Evolutionary conservation across 2,888 invertebrate species (phyloP).

Genomic region (Parnassius smintheus): DNA sequence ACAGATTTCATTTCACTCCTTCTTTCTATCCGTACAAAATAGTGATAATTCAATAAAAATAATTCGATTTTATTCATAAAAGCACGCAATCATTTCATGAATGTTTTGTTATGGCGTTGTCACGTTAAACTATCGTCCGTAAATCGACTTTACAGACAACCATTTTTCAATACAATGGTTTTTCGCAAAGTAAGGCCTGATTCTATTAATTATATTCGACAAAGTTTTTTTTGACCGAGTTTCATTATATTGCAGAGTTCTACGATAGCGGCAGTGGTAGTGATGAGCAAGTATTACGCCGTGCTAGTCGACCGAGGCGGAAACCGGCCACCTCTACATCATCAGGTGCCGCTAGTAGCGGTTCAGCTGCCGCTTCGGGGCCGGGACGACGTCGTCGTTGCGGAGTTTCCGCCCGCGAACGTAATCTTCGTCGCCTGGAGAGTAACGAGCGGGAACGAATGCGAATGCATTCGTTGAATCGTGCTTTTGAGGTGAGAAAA

Average conservation of each 20-base stretch:
- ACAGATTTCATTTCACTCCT: too few species aligned
- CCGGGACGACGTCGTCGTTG: constrained; percentile 84
- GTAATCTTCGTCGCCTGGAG: constrained; percentile 92
- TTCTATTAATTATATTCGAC: too few species aligned
- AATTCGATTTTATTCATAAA: too few species aligned
- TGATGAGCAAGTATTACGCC: constrained; percentile 55
- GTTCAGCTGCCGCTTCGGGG: constrained; percentile 40
- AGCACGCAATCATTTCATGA: too few species aligned
- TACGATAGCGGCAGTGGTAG: constrained; percentile 70
- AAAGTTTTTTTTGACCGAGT: too few species aligned
- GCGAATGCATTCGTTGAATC: constrained; percentile 95
- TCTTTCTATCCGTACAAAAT: too few species aligned
- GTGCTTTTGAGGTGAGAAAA: constrained; percentile 88
- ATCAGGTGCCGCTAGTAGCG: constrained; percentile 49
- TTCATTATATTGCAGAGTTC: constrained; percentile 51
- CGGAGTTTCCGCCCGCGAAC: constrained; percentile 90
- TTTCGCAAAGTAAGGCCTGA: too few species aligned
- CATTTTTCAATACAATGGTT: too few species aligned
- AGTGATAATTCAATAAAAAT: too few species aligned
- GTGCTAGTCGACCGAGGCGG: constrained; percentile 54
- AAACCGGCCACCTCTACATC: constrained; percentile 52
- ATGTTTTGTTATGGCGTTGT: too few species aligned
- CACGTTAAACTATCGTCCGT: too few species aligned
- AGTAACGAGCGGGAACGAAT: constrained; percentile 95
- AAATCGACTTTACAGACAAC: too few species aligned